Evolutionary conservation across 2,113 vertebrate species (phyloP).

Genomic region (Heptranchias perlo): DNA sequence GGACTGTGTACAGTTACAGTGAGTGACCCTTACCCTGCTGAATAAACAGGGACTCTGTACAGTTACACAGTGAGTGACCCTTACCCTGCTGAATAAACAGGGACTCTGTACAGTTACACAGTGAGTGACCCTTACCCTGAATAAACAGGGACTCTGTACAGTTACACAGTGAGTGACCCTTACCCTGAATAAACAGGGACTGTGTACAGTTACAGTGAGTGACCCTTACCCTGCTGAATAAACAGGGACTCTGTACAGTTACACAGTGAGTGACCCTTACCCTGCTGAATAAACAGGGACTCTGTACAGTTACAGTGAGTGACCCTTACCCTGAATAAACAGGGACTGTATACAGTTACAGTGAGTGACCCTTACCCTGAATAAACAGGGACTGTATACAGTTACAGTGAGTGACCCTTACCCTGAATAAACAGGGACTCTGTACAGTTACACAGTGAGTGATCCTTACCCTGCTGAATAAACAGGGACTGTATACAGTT

Average conservation of each 20-base stretch:
- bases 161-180: not conserved
- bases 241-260: no score
- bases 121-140: not conserved
- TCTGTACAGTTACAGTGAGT: no score
- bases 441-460: no score
- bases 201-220: no score
- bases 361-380: not conserved
- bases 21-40: not conserved
- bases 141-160: no score
- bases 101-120: no score
- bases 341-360: no score
- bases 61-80: not conserved
- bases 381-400: no score
- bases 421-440: not conserved
- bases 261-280: not conserved
- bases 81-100: not conserved
- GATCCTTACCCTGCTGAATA: not conserved
- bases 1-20: no score
- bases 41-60: no score
- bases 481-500: no score
- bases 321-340: not conserved
- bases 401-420: not conserved
- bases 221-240: not conserved
- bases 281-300: not conserved
- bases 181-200: not conserved